Evolutionary conservation across 2,113 vertebrate genomes (phyloP), one percentile per base, ranked within the genome.

Genomic region (Indri indri): DNA sequence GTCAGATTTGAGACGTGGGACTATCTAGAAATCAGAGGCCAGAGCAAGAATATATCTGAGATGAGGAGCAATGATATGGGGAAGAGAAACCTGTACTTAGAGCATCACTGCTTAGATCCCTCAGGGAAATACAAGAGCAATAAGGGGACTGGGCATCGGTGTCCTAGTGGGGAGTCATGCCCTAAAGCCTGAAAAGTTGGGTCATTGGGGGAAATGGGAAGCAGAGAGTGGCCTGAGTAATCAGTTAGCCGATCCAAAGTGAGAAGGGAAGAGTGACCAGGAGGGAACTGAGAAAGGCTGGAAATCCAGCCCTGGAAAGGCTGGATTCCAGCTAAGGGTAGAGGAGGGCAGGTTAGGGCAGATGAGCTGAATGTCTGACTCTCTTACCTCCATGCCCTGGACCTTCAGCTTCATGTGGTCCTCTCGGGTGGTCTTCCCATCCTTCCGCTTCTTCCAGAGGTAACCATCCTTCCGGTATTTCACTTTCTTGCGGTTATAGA

Each of bases 331-430:
- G 80, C 42, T 37, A 61, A 32, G 20, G 20, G 40, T 20, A 16
- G 68, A 82, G 76, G n/a, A 80, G 47, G 42, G 2, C 1, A 14
- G 63, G 22, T 20, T 8, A 27, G 12, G 54, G 70, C 27, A 66
- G 57, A 20, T 25, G 27, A 25, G 73, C 61, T 47, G 76, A 85
- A 88, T 23, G 50, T 68, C 54, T 65, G 57, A 83, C n/a, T 45
- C 34, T 42, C 98, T 89, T 95, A 99, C 99, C 99, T 99, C 99
- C 88, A 99, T 99, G 95, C 99, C 99, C 98, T 99, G 99, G 90
- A 99, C 99, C 97, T 99, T 99, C 63, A 99, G 98, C 98, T 99
- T 99, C 99, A 99, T 99, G 98, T 99, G 99, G 98, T 99, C 99
- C 95, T 99, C 99, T 84, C 99, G 98, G 0, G 99, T 99, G 0